Conservation (phyloP, 2,797 vertebrate genomes). For the Sebastes steindachneri region DNA sequence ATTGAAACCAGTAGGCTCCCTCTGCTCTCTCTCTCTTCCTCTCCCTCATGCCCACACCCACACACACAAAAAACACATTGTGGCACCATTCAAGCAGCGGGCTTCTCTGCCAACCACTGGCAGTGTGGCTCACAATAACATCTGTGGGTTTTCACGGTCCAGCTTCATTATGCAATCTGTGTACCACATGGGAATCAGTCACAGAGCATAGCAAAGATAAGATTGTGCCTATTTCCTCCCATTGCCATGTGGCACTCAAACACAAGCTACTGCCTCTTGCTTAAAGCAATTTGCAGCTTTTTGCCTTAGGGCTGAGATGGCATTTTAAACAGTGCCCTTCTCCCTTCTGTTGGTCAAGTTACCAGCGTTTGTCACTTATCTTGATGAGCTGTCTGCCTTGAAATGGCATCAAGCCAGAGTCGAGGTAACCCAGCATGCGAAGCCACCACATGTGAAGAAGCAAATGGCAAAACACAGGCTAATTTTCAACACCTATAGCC, state of each 20-base stretch:
- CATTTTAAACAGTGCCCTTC: slow-evolving; percentile 53
- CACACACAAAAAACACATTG: slow-evolving; percentile 40
- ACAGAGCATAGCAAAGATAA: slow-evolving; percentile 37
- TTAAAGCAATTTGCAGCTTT: slow-evolving; percentile 35
- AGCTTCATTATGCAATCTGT: slow-evolving; percentile 72
- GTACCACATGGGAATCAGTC: slow-evolving; percentile 51
- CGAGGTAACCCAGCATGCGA: not conserved
- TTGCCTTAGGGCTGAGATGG: slow-evolving; percentile 43
- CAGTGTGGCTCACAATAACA: slow-evolving; percentile 70
- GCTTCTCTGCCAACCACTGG: slow-evolving; percentile 60
- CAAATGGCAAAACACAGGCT: not conserved
- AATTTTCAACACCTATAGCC: not conserved
- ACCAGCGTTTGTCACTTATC: slow-evolving; percentile 22
- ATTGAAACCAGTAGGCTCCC: slow-evolving; percentile 30
- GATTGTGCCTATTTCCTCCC: slow-evolving; percentile 21
- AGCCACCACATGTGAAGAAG: not conserved
- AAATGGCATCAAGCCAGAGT: slow-evolving; percentile 7
- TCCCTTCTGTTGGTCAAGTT: slow-evolving; percentile 43
- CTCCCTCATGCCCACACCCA: slow-evolving; percentile 24
- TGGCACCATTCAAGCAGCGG: slow-evolving; percentile 29
- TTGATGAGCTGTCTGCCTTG: slow-evolving; percentile 30
- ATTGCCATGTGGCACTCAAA: slow-evolving; percentile 40
- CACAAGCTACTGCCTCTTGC: slow-evolving; percentile 36
- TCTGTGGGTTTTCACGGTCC: slow-evolving; percentile 67
- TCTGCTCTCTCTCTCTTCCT: slow-evolving; percentile 17